Conservation (phyloP, 1,140 invertebrate species). For the Saccostrea cuccullata region DNA sequence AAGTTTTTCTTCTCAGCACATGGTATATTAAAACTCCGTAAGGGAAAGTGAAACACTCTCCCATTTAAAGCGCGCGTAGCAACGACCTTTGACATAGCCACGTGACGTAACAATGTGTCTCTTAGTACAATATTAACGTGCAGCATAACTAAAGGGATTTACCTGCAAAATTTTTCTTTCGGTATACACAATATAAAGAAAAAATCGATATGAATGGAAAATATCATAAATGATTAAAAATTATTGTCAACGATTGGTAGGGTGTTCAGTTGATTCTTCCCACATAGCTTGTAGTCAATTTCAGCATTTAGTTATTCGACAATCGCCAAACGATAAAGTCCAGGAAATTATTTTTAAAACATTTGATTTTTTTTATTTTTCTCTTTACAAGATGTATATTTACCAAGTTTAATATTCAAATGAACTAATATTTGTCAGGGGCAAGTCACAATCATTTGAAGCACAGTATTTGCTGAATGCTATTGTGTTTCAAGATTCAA, state of each 20-base stretch:
- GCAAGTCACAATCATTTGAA: neutral
- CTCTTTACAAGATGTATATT: neutral
- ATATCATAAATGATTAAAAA: conserved; percentile 12
- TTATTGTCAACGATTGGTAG: neutral
- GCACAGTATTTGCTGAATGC: neutral
- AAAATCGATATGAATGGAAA: neutral
- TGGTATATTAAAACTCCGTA: conserved; percentile 33
- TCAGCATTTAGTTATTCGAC: no score
- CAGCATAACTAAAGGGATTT: neutral
- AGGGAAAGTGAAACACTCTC: conserved; percentile 27
- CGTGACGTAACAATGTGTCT: conserved; percentile 41
- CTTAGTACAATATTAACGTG: neutral
- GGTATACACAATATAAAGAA: neutral
- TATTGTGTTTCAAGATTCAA: neutral
- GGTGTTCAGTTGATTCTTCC: neutral
- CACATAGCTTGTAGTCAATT: neutral
- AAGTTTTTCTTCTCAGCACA: conserved; percentile 40
- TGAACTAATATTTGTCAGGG: neutral
- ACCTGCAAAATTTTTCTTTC: conserved; percentile 5
- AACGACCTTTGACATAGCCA: conserved; percentile 51
- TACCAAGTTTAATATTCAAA: neutral
- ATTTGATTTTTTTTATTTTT: no score
- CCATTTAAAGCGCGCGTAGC: conserved; percentile 43
- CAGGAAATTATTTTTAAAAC: neutral
- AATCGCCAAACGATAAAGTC: neutral